Percentiles rank a stretch among this genome's conserved stretches.
Evolutionary conservation across 1,140 invertebrate species (phyloP).

Genomic region (Condylostylus longicornis): DNA sequence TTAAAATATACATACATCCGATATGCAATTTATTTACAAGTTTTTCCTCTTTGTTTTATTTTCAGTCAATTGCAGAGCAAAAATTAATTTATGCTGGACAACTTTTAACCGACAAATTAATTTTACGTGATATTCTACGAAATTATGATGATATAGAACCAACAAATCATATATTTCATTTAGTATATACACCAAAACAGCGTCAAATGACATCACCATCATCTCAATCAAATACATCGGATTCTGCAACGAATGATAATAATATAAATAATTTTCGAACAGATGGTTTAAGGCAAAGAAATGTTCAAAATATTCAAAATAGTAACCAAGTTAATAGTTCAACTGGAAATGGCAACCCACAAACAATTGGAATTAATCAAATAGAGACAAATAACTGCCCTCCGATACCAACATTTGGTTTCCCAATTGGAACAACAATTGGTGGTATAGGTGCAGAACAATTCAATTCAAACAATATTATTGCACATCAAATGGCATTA

Average conservation of each 20-base stretch:
- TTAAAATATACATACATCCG: neutral
- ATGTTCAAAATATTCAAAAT: constrained; percentile 10
- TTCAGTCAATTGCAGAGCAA: constrained; percentile 60
- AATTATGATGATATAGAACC: constrained; percentile 48
- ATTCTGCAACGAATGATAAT: constrained; percentile 7
- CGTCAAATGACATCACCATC: constrained; percentile 9
- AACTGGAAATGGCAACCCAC: constrained; percentile 1
- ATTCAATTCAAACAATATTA: constrained; percentile 13
- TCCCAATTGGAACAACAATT: constrained; percentile 3
- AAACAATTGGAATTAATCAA: constrained; percentile 3
- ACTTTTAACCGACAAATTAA: constrained; percentile 56
- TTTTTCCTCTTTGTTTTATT: constrained; percentile 16
- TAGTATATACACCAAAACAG: constrained; percentile 52
- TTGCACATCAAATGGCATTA: constrained; percentile 40
- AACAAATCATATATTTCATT: constrained; percentile 61
- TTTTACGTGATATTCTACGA: constrained; percentile 64
- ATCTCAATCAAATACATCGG: constrained; percentile 6
- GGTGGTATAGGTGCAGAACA: constrained; percentile 3
- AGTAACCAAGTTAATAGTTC: neutral
- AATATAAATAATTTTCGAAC: constrained; percentile 16
- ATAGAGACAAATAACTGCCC: neutral
- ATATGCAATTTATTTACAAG: neutral
- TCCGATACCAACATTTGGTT: neutral
- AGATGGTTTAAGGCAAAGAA: constrained; percentile 30
- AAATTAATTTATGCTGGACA: constrained; percentile 86